These are phyloP conservation scores for Monomorium pharaonis DNA, from an alignment of 1,140 invertebrate genomes.

Conservation along the genomic window DNA sequence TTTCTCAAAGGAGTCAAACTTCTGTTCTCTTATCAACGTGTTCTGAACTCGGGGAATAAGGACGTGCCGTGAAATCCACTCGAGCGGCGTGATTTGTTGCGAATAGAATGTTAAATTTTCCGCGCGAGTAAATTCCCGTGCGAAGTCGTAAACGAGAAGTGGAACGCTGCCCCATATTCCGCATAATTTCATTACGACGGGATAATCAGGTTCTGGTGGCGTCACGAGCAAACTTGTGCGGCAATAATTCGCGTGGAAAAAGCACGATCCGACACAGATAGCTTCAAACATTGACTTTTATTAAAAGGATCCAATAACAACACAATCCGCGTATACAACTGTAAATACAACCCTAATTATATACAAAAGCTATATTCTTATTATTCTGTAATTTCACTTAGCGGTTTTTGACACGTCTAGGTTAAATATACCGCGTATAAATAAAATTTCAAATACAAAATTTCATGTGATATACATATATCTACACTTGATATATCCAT, in stretches of 20 bases:
- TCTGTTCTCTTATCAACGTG: background rate
- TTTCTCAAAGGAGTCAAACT: slow-evolving; percentile 2
- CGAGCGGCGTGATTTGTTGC: background rate
- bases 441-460: slow-evolving; percentile 11
- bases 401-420: background rate
- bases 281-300: slow-evolving; percentile 60
- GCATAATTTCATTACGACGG: slow-evolving; percentile 24
- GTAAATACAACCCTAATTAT: slow-evolving; percentile 44
- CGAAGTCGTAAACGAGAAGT: slow-evolving; percentile 13
- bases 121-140: slow-evolving; percentile 13
- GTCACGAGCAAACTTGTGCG: background rate
- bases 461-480: background rate
- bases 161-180: background rate
- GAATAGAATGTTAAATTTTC: slow-evolving; percentile 11
- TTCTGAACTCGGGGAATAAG: background rate
- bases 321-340: slow-evolving; percentile 58
- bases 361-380: slow-evolving; percentile 61
- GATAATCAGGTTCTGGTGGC: background rate
- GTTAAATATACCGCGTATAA: slow-evolving; percentile 4
- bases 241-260: slow-evolving; percentile 21
- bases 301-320: slow-evolving; percentile 45
- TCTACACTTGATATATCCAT: background rate
- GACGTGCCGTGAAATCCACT: background rate
- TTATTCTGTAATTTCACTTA: background rate
- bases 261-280: background rate